A percentile compares a stretch with the other conserved stretches of the same genome.
Conservation (phyloP, 2,888 invertebrate genomes). For the Molorchus minor region DNA sequence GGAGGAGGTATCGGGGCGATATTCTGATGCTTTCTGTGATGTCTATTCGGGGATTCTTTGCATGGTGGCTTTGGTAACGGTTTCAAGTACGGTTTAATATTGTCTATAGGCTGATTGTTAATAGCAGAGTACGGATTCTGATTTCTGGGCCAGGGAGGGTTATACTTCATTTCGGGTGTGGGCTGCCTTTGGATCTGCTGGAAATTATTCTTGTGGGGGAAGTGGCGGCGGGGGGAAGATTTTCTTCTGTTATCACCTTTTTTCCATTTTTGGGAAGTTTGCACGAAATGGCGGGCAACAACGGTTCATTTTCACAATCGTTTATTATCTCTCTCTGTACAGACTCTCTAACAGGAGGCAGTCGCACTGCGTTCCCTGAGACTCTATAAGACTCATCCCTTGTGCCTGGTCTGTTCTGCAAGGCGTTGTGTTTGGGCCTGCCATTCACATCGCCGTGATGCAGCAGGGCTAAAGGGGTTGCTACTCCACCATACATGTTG, state of each 20-base stretch:
- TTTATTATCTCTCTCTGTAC: conserved; percentile 61
- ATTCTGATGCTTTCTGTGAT: conserved; percentile 54
- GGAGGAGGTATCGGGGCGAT: conserved; percentile 50
- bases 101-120: conserved; percentile 46
- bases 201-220: conserved; percentile 65
- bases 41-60: conserved; percentile 60
- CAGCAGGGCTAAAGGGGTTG: conserved; percentile 75
- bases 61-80: conserved; percentile 69
- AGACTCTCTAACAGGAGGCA: conserved; percentile 68
- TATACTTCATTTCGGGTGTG: conserved; percentile 60
- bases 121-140: conserved; percentile 60
- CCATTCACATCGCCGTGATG: conserved; percentile 65
- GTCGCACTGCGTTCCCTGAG: conserved; percentile 62
- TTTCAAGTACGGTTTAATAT: conserved; percentile 66
- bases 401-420: conserved; percentile 50
- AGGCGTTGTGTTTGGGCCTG: conserved; percentile 64
- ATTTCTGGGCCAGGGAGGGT: conserved; percentile 72
- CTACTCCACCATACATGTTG: conserved; percentile 75
- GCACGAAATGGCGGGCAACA: conserved; percentile 57
- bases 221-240: conserved; percentile 70
- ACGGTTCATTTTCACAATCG: conserved; percentile 70
- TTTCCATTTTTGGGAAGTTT: conserved; percentile 57
- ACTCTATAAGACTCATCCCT: conserved; percentile 56
- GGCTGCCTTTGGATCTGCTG: conserved; percentile 40
- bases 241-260: conserved; percentile 64